A percentile compares a stretch with the other conserved stretches of the same genome.
Evolutionary conservation across 2,113 vertebrate genomes (phyloP).

Genomic region (Columba livia): DNA sequence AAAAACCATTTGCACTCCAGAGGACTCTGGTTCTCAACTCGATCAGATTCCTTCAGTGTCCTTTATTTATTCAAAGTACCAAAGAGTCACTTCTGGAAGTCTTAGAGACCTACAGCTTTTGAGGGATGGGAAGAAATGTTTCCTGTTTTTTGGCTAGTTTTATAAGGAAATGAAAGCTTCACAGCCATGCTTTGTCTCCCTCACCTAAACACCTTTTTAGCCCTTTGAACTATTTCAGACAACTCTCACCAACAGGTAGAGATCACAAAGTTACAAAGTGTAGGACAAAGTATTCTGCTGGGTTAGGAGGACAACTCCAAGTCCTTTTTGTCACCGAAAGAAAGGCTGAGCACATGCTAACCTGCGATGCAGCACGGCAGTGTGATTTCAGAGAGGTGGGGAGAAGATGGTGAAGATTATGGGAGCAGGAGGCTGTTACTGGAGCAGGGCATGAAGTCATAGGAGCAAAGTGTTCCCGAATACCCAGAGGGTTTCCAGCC

Average conservation of each 20-base stretch:
- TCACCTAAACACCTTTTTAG: background rate
- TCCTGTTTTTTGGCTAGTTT: background rate
- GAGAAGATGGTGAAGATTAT: background rate
- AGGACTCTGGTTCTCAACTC: background rate
- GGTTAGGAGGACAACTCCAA: background rate
- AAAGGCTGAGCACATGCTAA: background rate
- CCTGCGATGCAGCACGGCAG: background rate
- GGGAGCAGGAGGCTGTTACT: background rate
- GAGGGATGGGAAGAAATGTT: background rate
- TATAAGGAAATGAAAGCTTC: background rate
- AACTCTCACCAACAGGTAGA: background rate
- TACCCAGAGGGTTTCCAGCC: background rate
- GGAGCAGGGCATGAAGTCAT: background rate
- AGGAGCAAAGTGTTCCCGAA: background rate
- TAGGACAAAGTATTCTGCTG: background rate
- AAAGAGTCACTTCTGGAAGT: background rate
- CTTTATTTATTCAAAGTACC: background rate
- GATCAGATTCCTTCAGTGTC: background rate
- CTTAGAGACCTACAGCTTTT: background rate
- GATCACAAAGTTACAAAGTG: background rate
- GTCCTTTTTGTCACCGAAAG: background rate
- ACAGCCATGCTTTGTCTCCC: background rate
- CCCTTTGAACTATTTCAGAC: background rate
- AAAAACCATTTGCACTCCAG: background rate
- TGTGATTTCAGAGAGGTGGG: background rate